A percentile compares a stretch with the other conserved stretches of the same genome.
Evolutionary conservation across 2,797 vertebrate species (phyloP).

Genomic region (Xenops minutus): DNA sequence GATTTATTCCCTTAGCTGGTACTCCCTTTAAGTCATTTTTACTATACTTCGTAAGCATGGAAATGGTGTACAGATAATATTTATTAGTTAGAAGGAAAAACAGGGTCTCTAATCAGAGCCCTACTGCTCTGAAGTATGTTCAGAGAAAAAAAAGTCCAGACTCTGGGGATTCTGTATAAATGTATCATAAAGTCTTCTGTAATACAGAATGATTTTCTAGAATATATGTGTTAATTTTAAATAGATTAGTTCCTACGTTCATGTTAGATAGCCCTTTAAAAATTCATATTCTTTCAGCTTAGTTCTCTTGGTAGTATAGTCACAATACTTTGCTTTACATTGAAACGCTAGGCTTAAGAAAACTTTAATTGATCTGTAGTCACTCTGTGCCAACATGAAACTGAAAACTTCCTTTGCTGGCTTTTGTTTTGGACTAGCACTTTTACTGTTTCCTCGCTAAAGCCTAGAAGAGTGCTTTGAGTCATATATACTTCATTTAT

Average conservation of each 20-base stretch:
- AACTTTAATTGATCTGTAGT: neutral
- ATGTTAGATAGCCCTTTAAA: neutral
- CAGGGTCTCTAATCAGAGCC: slow-evolving; percentile 68
- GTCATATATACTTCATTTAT: neutral
- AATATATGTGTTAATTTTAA: slow-evolving; percentile 59
- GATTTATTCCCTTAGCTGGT: slow-evolving; percentile 69
- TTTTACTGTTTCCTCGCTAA: neutral
- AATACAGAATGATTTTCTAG: slow-evolving; percentile 59
- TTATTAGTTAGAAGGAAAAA: slow-evolving; percentile 74
- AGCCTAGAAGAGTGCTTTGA: neutral
- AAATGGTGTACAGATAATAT: slow-evolving; percentile 68
- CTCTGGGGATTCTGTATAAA: slow-evolving; percentile 62
- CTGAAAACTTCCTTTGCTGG: neutral
- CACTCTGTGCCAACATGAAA: neutral
- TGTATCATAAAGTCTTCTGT: slow-evolving; percentile 65
- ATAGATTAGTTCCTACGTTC: slow-evolving; percentile 1
- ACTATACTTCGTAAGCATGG: slow-evolving; percentile 72
- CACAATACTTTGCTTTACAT: neutral
- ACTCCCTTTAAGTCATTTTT: slow-evolving; percentile 68
- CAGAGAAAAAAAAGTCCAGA: slow-evolving; percentile 8
- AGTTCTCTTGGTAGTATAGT: neutral
- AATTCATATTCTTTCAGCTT: neutral
- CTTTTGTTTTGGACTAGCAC: neutral
- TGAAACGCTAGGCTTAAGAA: neutral
- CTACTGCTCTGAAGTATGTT: slow-evolving; percentile 71